Evolutionary conservation across 23 tunicate genomes (phyloP).

Genomic region (Ascidia mentula): DNA sequence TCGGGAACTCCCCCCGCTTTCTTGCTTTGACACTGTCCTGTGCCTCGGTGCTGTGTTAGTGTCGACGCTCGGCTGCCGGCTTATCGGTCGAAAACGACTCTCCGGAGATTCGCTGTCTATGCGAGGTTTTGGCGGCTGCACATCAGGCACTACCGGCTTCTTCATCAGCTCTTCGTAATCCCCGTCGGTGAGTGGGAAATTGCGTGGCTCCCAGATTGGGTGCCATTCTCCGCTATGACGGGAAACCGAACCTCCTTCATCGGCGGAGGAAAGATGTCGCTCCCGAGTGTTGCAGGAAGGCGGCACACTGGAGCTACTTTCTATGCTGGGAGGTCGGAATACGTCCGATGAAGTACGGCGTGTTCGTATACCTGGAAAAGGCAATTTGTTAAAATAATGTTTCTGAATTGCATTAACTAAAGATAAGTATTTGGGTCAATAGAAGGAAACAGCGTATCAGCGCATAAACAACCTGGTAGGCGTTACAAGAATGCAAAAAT

Average conservation of each 20-base stretch:
- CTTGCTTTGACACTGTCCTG: background rate
- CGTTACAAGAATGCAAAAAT: too few relatives aligned
- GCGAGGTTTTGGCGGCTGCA: conserved; percentile 12
- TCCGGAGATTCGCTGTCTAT: background rate
- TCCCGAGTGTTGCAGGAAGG: background rate
- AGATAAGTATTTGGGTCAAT: too few relatives aligned
- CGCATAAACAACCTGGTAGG: too few relatives aligned
- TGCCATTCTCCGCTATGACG: conserved; percentile 16
- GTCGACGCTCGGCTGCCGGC: conserved; percentile 5
- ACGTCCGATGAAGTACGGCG: conserved; percentile 47
- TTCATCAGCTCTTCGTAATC: conserved; percentile 53
- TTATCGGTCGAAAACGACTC: conserved; percentile 35
- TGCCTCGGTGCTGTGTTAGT: conserved; percentile 31
- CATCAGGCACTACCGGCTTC: conserved; percentile 31
- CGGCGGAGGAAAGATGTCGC: background rate
- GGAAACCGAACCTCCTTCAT: conserved; percentile 12
- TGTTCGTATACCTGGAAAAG: conserved; percentile 15
- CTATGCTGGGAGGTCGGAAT: background rate
- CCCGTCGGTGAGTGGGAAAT: conserved; percentile 58
- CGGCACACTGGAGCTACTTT: background rate
- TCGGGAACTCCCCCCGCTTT: background rate
- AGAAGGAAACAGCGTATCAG: too few relatives aligned
- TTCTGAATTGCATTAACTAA: too few relatives aligned
- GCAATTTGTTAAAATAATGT: too few relatives aligned
- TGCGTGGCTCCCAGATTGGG: conserved; percentile 47